Conservation (phyloP, 2,888 invertebrate genomes). For the Tinea trinotella region DNA sequence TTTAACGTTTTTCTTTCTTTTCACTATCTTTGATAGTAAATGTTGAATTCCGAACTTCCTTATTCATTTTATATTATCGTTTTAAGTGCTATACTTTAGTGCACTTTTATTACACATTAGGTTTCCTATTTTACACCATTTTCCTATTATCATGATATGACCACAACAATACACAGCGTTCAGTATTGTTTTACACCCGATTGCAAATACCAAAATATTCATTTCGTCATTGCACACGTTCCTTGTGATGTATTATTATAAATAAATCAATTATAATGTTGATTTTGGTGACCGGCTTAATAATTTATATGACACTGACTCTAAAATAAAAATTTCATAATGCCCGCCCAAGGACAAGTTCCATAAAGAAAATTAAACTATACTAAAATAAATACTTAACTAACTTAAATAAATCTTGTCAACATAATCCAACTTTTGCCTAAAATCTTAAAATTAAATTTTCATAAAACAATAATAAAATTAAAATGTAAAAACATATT, state of each 20-base stretch:
- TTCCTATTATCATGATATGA: slow-evolving; percentile 17
- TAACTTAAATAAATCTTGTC: slow-evolving; percentile 70
- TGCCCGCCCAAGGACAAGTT: slow-evolving; percentile 44
- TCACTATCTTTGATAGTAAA: slow-evolving; percentile 10
- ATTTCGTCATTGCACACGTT: not conserved
- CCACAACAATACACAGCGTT: slow-evolving; percentile 1
- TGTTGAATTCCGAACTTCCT: not conserved
- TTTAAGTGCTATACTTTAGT: not conserved
- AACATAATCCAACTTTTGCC: slow-evolving; percentile 65
- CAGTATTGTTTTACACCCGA: not conserved
- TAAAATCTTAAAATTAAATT: slow-evolving; percentile 64
- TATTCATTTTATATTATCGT: not conserved
- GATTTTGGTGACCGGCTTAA: slow-evolving; percentile 14
- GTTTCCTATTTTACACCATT: not conserved
- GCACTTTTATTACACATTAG: not conserved
- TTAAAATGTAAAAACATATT: slow-evolving; percentile 73
- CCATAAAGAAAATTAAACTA: slow-evolving; percentile 45
- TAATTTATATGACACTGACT: slow-evolving; percentile 53
- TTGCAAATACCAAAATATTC: not conserved
- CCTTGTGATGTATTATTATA: not conserved
- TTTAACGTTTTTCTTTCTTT: not conserved
- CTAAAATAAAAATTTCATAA: slow-evolving; percentile 38
- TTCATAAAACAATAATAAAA: slow-evolving; percentile 72
- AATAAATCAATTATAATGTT: not conserved
- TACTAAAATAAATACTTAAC: slow-evolving; percentile 72